Percentiles rank a stretch among this genome's conserved stretches.
Conservation (phyloP, 2,113 vertebrate species). For the Alexandromys fortis region DNA sequence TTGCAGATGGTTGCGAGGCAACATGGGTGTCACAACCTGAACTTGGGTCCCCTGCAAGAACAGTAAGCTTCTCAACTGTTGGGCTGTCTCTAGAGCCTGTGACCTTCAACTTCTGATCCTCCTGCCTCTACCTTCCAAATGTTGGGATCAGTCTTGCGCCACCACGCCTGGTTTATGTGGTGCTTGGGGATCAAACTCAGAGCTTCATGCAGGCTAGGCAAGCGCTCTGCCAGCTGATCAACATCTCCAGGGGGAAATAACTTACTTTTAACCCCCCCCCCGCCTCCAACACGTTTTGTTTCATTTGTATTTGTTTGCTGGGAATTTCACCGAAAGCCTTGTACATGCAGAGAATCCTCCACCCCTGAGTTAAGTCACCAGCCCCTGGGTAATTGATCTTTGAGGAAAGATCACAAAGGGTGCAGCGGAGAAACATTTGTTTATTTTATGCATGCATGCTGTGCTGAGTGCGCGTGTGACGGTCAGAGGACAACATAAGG, state of each 20-base stretch:
- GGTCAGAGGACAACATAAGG: not conserved
- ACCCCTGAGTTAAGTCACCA: not conserved
- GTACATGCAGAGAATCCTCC: too few relatives aligned
- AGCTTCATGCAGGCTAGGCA: too few relatives aligned
- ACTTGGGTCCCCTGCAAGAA: not conserved
- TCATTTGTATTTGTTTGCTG: not conserved
- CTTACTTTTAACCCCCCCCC: not conserved
- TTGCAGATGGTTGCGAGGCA: not conserved
- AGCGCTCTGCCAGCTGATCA: not conserved
- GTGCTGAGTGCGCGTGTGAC: too few relatives aligned
- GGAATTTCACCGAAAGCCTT: too few relatives aligned
- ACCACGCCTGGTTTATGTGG: not conserved
- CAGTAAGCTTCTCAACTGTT: not conserved
- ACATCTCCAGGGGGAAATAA: not conserved
- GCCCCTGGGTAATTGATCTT: not conserved
- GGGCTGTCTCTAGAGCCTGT: not conserved
- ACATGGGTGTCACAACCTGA: not conserved
- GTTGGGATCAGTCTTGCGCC: not conserved
- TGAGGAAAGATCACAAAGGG: constrained; percentile 25
- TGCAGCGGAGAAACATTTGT: not conserved
- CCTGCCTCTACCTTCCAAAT: not conserved
- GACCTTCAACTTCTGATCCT: not conserved
- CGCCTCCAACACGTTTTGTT: not conserved
- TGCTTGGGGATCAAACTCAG: not conserved
- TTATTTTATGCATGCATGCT: too few relatives aligned